phyloP scores from a whole-genome alignment of 1,140 invertebrate genomes.

The Frieseomelitta varia region DNA sequence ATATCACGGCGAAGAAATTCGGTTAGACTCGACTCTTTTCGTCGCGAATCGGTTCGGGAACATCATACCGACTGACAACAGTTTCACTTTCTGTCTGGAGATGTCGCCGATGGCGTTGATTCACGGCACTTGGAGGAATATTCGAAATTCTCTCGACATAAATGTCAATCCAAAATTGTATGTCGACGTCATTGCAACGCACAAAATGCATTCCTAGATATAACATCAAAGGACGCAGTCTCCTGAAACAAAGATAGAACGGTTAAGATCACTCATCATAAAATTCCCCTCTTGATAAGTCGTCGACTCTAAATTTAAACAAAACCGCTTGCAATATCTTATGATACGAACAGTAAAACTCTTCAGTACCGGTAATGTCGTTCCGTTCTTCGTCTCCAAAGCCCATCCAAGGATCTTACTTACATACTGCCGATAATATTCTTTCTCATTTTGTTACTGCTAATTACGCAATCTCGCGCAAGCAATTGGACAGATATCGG shows the following conservation, averaged over 20 bases:
- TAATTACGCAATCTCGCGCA: slow-evolving; percentile 67
- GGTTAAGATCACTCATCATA: neutral
- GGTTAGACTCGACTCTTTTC: slow-evolving; percentile 64
- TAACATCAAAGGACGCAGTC: slow-evolving; percentile 15
- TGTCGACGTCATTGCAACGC: slow-evolving; percentile 38
- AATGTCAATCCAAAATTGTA: slow-evolving; percentile 55
- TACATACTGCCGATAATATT: slow-evolving; percentile 29
- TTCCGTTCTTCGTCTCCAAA: neutral
- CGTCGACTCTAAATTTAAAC: neutral
- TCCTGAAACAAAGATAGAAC: slow-evolving; percentile 9
- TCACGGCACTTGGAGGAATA: neutral
- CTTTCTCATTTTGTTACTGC: slow-evolving; percentile 42
- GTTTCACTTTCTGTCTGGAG: neutral
- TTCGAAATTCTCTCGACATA: slow-evolving; percentile 32
- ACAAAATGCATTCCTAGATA: slow-evolving; percentile 25
- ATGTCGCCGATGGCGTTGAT: slow-evolving; percentile 36
- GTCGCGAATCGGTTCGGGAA: slow-evolving; percentile 40
- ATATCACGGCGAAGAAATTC: slow-evolving; percentile 76
- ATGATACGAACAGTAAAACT: neutral
- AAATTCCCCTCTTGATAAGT: neutral
- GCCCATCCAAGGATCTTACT: neutral
- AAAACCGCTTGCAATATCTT: neutral
- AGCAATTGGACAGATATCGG: slow-evolving; percentile 53
- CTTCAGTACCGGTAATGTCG: too few relatives aligned
- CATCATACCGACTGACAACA: slow-evolving; percentile 30